A percentile compares a stretch with the other conserved stretches of the same genome.
These are phyloP conservation scores for Elaeidobius kamerunicus DNA, from an alignment of 2,888 invertebrate genomes.

Conservation along the genomic window DNA sequence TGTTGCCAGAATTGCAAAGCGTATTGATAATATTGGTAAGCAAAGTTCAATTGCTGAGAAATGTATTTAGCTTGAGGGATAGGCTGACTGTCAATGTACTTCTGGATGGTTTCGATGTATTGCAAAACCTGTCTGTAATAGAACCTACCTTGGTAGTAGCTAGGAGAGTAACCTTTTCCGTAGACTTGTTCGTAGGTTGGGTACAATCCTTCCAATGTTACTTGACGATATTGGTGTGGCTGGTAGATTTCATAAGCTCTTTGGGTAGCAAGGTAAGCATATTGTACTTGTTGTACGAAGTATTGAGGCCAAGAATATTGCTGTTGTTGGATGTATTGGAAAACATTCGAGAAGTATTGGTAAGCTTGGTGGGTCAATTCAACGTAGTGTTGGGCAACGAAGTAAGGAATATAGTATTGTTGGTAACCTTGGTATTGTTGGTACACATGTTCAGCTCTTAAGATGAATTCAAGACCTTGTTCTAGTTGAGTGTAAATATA, in stretches of 20 bases:
- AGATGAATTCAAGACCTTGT: constrained; percentile 13
- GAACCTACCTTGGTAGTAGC: neutral
- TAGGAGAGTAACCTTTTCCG: constrained; percentile 2
- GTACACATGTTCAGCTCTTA: constrained; percentile 10
- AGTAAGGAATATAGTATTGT: constrained; percentile 21
- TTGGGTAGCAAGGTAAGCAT: constrained; percentile 10
- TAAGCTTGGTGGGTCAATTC: constrained; percentile 15
- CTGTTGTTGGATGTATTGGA: constrained; percentile 18
- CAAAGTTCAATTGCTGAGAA: constrained; percentile 7
- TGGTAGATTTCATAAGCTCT: constrained; percentile 16
- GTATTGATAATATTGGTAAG: constrained; percentile 5
- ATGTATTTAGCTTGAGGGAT: constrained; percentile 8
- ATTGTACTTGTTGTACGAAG: constrained; percentile 13
- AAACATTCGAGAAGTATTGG: constrained; percentile 17
- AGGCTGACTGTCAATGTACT: constrained; percentile 6
- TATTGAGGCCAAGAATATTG: constrained; percentile 2
- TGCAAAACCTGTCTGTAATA: constrained; percentile 5
- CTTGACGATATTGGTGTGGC: neutral
- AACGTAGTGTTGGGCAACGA: constrained; percentile 15
- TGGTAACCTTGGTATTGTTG: constrained; percentile 11
- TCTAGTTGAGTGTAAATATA: constrained; percentile 19
- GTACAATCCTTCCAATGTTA: neutral
- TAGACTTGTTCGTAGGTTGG: neutral
- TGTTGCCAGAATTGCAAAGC: neutral
- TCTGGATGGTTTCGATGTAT: constrained; percentile 8